Base-by-base conservation (phyloP, 2,888 invertebrate species). In the Subacronicta megacephala region DNA sequence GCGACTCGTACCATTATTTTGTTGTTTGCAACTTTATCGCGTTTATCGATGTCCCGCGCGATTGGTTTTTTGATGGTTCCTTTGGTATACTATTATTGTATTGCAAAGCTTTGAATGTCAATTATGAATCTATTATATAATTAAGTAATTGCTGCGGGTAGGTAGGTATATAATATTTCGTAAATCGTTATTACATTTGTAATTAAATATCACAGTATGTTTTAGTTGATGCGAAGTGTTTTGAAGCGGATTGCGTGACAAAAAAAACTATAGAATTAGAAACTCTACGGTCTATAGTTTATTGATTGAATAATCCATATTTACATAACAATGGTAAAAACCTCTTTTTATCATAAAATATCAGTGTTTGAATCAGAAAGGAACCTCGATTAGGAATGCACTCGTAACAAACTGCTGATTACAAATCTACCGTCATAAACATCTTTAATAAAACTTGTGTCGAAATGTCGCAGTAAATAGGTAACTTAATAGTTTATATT, bases 11-110 rank as follows among this genome's bases (percentile, higher is more conserved):
- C 88, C 89, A 93, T 90, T 93, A 93, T 94, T 93, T 93, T 89
- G 93, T 88, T 90, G 90, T 93, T 93, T 89, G 90, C 89, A 89
- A 92, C 91, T 92, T 93, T 92, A 92, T 92, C 90, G 88, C 88
- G 83, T 85, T 90, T 90, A 93, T 93, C 89, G 92, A 91, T 87
- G 87, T 82, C 85, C 78, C 83, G 84, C 81, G 58, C 71, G 78
- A 78, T 78, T 70, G 78, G 70, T 67, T 72, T 71, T 71, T 68
- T 69, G 64, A 72, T 65, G 58, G 36, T 55, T 56, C 57, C 31
- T 61, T 65, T 61, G 31, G 41, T 57, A 49, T 23, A 45, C 40
- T 50, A 40, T 56, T 63, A 52, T 41, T 44, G 20, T 18, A 33
- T 15, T 49, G 31, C 13, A 17, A 37, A 36, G n/a, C n/a, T 35